Evolutionary conservation across 2,888 invertebrate species (phyloP), one percentile per base, ranked within the genome.

Genomic region (Apeira syringaria): DNA sequence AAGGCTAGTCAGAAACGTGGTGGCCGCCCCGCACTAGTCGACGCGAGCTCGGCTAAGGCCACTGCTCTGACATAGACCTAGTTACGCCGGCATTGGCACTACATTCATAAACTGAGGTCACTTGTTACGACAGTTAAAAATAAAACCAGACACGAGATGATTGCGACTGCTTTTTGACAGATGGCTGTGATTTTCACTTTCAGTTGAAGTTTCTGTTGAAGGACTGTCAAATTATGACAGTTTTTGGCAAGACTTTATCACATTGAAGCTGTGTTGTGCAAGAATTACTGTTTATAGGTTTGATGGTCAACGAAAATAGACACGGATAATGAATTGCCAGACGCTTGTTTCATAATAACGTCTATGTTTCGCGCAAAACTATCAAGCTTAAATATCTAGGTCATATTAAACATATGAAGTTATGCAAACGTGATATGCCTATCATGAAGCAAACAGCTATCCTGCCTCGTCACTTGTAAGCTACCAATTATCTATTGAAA

Each of bases 1-100:
- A 75, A 74, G 74, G 74, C 61, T 64, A 20, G 20, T 2, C 57
- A 58, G 55, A 68, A 65, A 59, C 68, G 68, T 66, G 25, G 26
- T 22, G 64, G 61, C 5, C 53, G 53, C 17, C 7, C 33, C 33
- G 44, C 59, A 56, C 59, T 57, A 51, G 63, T 47, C 47, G 29
- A 12, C 3, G 15, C 7, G 22, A 3, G 22, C 46, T 25, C 42
- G 59, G 54, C 59, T 74, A 61, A 87, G 87, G 87, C 79, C 87
- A 56, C 68, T 65, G 60, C 71, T 59, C 67, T 86, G 88, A 87
- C 88, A 89, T 80, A 89, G 88, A 89, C 88, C 88, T 79, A 88
- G 82, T 71, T 89, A 78, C 72, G 55, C 68, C 71, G 88, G 86
- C 88, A 89, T 89, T 89, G 88, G 88, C 87, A 89, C 88, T 89